A percentile compares a stretch with the other conserved stretches of the same genome.
Conservation (phyloP, 1,140 invertebrate species). For the Drosophila tsacasi region DNA sequence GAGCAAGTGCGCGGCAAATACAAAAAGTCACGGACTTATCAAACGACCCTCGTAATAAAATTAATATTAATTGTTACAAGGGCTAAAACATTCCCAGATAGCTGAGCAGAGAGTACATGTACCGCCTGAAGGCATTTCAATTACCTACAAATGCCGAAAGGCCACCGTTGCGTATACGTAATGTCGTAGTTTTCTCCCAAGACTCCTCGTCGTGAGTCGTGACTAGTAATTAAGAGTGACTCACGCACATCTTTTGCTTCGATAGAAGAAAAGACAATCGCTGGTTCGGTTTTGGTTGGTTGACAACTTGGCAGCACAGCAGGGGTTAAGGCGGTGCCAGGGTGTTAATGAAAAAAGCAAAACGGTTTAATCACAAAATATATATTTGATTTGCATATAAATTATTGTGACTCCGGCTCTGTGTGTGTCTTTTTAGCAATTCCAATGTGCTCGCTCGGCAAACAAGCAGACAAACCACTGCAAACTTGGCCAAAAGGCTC, state of each 20-base stretch:
- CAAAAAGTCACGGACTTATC: too few relatives aligned
- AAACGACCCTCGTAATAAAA: too few relatives aligned
- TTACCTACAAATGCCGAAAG: not conserved
- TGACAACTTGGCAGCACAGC: conserved; percentile 41
- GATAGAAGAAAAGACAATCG: conserved; percentile 22
- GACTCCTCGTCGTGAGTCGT: conserved; percentile 2
- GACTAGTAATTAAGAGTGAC: not conserved
- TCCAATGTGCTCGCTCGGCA: conserved; percentile 14
- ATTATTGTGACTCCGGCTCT: conserved; percentile 59
- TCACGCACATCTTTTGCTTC: conserved; percentile 34
- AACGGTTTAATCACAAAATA: conserved; percentile 77
- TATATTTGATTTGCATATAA: conserved; percentile 80
- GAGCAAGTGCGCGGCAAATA: too few relatives aligned
- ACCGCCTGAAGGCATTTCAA: not conserved
- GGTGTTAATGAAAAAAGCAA: conserved; percentile 81
- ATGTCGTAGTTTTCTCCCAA: not conserved
- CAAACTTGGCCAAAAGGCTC: conserved; percentile 40
- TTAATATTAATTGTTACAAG: not conserved
- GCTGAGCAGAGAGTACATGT: not conserved
- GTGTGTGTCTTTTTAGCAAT: conserved; percentile 27
- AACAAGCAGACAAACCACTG: conserved; percentile 16
- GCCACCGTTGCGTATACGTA: conserved; percentile 19
- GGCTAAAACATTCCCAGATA: not conserved
- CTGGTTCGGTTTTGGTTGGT: conserved; percentile 4
- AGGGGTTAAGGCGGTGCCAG: conserved; percentile 23